phyloP scores from a whole-genome alignment of 2,888 invertebrate species.

The Polydrusus cervinus region DNA sequence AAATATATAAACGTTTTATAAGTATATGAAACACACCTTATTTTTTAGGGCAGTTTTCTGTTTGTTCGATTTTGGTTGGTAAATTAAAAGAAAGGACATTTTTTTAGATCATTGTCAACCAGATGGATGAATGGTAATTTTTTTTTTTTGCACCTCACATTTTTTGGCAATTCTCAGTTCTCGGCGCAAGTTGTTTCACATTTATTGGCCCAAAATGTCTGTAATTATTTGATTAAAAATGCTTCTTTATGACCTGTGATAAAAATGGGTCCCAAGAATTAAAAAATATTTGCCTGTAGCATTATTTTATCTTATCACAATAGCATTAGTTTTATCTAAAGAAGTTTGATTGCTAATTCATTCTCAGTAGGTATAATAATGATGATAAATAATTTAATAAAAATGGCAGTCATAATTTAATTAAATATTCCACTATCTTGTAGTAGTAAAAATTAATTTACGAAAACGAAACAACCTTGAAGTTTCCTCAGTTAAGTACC shows the following conservation, averaged over 20 bases:
- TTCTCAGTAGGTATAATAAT: neutral
- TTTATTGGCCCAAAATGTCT: too few relatives aligned
- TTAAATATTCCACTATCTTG: conserved; percentile 11
- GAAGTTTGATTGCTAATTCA: neutral
- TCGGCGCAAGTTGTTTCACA: too few relatives aligned
- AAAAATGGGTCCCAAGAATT: neutral
- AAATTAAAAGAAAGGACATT: too few relatives aligned
- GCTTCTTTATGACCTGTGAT: neutral
- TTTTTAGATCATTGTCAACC: too few relatives aligned
- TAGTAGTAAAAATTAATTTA: conserved; percentile 24
- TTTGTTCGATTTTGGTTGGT: too few relatives aligned
- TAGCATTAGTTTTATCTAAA: conserved; percentile 3
- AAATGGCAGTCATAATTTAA: neutral
- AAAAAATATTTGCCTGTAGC: conserved; percentile 9
- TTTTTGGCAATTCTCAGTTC: too few relatives aligned
- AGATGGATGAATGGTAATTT: too few relatives aligned
- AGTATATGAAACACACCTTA: too few relatives aligned
- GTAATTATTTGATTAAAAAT: too few relatives aligned
- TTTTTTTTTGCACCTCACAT: too few relatives aligned
- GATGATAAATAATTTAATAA: neutral
- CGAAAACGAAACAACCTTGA: conserved; percentile 7
- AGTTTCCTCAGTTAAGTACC: neutral
- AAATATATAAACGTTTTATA: too few relatives aligned
- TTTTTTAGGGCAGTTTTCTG: too few relatives aligned
- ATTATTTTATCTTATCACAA: conserved; percentile 4